Evolutionary conservation across 2,888 invertebrate genomes (phyloP), one percentile per base, ranked within the genome.

Genomic region (Nomada flava): DNA sequence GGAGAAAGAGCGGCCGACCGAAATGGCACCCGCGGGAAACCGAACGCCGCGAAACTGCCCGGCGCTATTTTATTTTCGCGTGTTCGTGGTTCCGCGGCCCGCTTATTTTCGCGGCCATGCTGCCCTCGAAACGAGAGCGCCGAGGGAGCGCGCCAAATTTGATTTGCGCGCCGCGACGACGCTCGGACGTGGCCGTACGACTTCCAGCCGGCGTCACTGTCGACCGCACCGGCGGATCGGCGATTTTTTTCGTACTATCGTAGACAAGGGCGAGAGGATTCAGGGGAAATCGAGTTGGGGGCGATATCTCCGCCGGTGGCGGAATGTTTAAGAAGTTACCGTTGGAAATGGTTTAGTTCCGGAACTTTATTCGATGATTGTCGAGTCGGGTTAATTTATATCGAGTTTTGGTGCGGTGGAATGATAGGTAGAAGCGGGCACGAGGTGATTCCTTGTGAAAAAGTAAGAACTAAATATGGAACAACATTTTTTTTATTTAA

Each of bases 131-230:
- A 73, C 77, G 62, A 65, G 47, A 78, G 85, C 86, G 81, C 83
- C 86, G 76, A 80, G 93, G 92, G 92, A 92, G 92, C 91, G 90
- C 88, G 89, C 89, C 2, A 5, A 92, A 92, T 92, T 93, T 93
- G 93, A 93, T 93, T 93, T 93, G 92, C 91, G 89, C 86, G 90
- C 89, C 93, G 92, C 92, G 29, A 86, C 87, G 93, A 90, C 90
- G 91, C 89, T 90, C 93, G 90, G 93, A 91, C 90, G 91, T 92
- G 89, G 77, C 75, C 83, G 63, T 68, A 65, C 65, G 52, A 7
- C 15, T n/a, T 36, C 57, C 52, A 47, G 13, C 60, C 47, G 62
- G 20, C 52, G 29, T 62, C 59, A 60, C 23, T 50, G 44, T 57
- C 69, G 72, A 80, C 80, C 26, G 63, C 63, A 36, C 23, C 9